Evolutionary conservation across 2,113 vertebrate species (phyloP), one percentile per base, ranked within the genome.

Genomic region (Fulica atra): DNA sequence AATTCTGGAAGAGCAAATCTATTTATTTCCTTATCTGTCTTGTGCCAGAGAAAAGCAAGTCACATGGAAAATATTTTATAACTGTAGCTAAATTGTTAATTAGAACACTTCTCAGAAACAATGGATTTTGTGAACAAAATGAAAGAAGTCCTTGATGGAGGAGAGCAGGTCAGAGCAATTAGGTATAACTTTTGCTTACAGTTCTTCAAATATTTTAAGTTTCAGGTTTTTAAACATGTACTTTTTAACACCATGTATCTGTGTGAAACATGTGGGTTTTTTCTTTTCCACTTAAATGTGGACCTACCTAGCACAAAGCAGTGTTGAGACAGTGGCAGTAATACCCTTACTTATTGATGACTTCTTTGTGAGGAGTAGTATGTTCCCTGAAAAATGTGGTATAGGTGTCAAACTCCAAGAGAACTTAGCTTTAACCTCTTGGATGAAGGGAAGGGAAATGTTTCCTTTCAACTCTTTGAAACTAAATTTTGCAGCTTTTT

Each of bases 1-100:
- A 82, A 73, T 92, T 91, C 74, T 78, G 57, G 33, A 54, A 87
- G 54, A 93, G 33, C 31, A 72, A 68, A 83, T 76, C 65, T 93
- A 51, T 96, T 92, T 95, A 69, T 92, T 95, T 96, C 46, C 68
- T 93, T 86, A 92, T 96, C 89, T 95, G 40, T 86, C 89, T 84
- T 91, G 57, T 79, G 90, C 88, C 77, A 95, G 91, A 69, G 81
- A 73, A 78, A 76, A 81, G 26, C 81, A 94, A 92, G 57, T 94
- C 79, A 2, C 59, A 56, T 73, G 73, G 73, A 93, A 96, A 95
- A 81, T 68, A 76, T 92, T 96, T 92, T 84, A 44, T 90, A 82
- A 88, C 74, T 91, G 29, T 70, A 78, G 74, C 85, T 91, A 76
- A 92, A 81, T 88, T 88, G 66, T 92, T 95, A 85, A 93, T 89